Evolutionary conservation across 2,888 invertebrate species (phyloP).

Genomic region (Cactoblastis cactorum): DNA sequence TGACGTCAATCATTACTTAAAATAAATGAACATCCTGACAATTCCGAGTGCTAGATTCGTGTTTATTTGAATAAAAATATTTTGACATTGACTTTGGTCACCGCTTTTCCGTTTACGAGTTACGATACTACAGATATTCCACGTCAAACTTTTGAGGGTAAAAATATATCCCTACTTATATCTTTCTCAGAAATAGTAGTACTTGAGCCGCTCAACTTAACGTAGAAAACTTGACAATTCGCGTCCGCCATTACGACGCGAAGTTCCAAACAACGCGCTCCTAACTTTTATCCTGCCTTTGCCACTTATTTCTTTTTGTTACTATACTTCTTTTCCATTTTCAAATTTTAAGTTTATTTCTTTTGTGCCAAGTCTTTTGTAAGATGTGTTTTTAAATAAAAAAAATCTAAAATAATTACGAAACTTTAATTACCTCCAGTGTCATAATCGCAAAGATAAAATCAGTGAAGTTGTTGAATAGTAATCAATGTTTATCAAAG

Average conservation of each 20-base stretch:
- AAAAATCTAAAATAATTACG: background rate
- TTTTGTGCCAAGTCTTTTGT: background rate
- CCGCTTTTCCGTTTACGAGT: too few species aligned
- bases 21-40: too few species aligned
- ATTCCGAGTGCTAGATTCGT: too few species aligned
- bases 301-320: constrained; percentile 7
- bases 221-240: constrained; percentile 6
- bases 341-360: background rate
- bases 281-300: constrained; percentile 6
- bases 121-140: too few species aligned
- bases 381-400: too few species aligned
- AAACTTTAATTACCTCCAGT: constrained; percentile 1
- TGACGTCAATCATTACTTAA: too few species aligned
- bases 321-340: background rate
- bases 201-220: background rate
- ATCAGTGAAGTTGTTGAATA: background rate
- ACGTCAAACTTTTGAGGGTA: background rate
- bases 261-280: constrained; percentile 5
- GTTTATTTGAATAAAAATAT: too few species aligned
- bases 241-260: constrained; percentile 6
- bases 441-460: background rate
- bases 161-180: background rate
- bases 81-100: too few species aligned
- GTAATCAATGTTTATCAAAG: constrained; percentile 1
- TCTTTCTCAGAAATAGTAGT: background rate